phyloP scores from a whole-genome alignment of 2,888 invertebrate genomes.

The Chloroclystis v-ata region DNA sequence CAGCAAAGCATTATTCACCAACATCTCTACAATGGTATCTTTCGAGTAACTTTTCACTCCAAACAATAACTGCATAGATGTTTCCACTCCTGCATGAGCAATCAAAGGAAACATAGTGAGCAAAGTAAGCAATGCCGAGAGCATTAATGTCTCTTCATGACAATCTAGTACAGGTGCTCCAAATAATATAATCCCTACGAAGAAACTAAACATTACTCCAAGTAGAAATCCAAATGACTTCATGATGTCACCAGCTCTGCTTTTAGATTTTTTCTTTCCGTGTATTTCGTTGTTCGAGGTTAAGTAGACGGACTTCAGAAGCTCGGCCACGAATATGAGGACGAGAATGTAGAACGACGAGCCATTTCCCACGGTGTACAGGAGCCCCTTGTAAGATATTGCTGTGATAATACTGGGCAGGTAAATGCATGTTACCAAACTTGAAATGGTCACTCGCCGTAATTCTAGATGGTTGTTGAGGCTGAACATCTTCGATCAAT shows the following conservation, averaged over 20 bases:
- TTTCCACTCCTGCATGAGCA: constrained; percentile 79
- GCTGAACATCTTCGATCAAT: constrained; percentile 49
- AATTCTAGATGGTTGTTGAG: constrained; percentile 61
- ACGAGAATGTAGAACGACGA: constrained; percentile 65
- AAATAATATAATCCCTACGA: constrained; percentile 80
- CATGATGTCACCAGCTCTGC: constrained; percentile 65
- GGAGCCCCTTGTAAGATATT: constrained; percentile 75
- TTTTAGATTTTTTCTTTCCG: constrained; percentile 57
- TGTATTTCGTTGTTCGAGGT: constrained; percentile 52
- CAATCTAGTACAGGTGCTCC: constrained; percentile 82
- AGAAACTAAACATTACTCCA: constrained; percentile 73
- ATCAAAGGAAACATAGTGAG: constrained; percentile 81
- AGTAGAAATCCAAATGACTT: constrained; percentile 69
- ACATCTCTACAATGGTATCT: constrained; percentile 75
- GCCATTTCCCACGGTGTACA: constrained; percentile 80
- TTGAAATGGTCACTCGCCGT: constrained; percentile 66
- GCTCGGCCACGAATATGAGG: constrained; percentile 71
- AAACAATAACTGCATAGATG: constrained; percentile 73
- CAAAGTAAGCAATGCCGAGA: constrained; percentile 79
- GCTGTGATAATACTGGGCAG: constrained; percentile 77
- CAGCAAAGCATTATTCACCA: constrained; percentile 75
- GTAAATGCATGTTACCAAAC: constrained; percentile 80
- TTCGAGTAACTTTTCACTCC: constrained; percentile 70
- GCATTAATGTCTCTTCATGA: constrained; percentile 83
- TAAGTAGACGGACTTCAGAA: constrained; percentile 73